A percentile compares a stretch with the other conserved stretches of the same genome.
Evolutionary conservation across 2,113 vertebrate species (phyloP).

Genomic region (Phoxinus phoxinus): DNA sequence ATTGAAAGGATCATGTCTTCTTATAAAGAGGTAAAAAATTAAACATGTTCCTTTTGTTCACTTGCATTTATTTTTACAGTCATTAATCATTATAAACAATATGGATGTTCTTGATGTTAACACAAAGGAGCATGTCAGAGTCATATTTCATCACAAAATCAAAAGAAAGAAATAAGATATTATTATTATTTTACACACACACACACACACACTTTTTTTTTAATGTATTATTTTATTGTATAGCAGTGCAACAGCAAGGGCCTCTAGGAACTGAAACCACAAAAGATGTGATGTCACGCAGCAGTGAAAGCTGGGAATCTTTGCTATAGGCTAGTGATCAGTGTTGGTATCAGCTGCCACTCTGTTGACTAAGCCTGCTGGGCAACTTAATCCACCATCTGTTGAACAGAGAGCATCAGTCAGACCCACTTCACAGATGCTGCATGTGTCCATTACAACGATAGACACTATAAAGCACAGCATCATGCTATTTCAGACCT

Average conservation of each 20-base stretch:
- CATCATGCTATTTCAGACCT: background rate
- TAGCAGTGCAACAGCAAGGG: background rate
- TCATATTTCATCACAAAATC: too few relatives aligned
- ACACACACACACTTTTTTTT: too few relatives aligned
- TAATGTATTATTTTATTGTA: background rate
- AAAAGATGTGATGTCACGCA: constrained; percentile 30
- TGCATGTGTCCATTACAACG: background rate
- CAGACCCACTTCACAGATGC: constrained; percentile 23
- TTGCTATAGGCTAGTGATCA: background rate
- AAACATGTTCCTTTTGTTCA: background rate
- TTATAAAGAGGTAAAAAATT: constrained; percentile 91
- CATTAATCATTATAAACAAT: background rate
- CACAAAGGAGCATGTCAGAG: too few relatives aligned
- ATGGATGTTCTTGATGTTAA: background rate
- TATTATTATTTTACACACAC: too few relatives aligned
- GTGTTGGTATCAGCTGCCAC: constrained; percentile 45
- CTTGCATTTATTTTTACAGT: background rate
- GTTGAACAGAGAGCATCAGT: constrained; percentile 66
- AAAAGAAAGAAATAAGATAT: too few relatives aligned
- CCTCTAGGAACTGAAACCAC: background rate
- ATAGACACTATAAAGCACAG: background rate
- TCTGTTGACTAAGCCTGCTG: constrained; percentile 63
- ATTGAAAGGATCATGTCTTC: constrained; percentile 99
- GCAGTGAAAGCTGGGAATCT: constrained; percentile 38
- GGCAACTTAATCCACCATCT: constrained; percentile 74